Percentiles rank a stretch among this genome's conserved stretches.
phyloP scores from a whole-genome alignment of 2,888 invertebrate genomes.

The Pyralis farinalis region DNA sequence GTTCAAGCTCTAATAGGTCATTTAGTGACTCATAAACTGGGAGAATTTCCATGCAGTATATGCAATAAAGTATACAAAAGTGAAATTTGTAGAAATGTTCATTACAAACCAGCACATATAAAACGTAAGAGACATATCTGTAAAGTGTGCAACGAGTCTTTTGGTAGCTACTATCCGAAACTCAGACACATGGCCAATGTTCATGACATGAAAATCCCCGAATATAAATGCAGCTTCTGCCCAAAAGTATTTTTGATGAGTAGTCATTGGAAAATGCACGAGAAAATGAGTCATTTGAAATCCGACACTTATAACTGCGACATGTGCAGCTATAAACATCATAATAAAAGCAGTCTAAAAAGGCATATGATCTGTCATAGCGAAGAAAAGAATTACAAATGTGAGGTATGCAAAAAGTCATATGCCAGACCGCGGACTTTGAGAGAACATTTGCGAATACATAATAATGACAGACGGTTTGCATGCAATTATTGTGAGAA shows the following conservation, averaged over 20 bases:
- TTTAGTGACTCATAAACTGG: neutral
- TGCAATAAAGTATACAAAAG: constrained; percentile 1
- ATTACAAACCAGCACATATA: constrained; percentile 1
- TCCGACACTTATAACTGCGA: constrained; percentile 1
- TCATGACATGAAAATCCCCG: constrained; percentile 1
- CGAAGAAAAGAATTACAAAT: constrained; percentile 3
- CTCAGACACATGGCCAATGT: constrained; percentile 6
- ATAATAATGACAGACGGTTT: constrained; percentile 11
- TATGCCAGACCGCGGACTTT: constrained; percentile 8
- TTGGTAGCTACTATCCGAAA: neutral
- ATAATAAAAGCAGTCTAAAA: constrained; percentile 1
- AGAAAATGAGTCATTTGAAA: constrained; percentile 5
- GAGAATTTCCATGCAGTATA: neutral
- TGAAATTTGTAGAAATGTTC: neutral
- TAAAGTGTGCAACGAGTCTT: constrained; percentile 5
- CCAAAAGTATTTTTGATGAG: constrained; percentile 6
- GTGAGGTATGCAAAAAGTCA: constrained; percentile 6
- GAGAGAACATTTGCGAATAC: constrained; percentile 9
- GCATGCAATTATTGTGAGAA: constrained; percentile 7
- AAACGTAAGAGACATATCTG: constrained; percentile 2
- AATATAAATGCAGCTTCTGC: constrained; percentile 9
- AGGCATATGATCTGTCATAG: constrained; percentile 10
- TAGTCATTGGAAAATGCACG: constrained; percentile 4
- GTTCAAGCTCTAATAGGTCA: neutral
- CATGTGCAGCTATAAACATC: constrained; percentile 6